Base-by-base conservation (phyloP, 2,888 invertebrate species). In the Erebia epiphron region DNA sequence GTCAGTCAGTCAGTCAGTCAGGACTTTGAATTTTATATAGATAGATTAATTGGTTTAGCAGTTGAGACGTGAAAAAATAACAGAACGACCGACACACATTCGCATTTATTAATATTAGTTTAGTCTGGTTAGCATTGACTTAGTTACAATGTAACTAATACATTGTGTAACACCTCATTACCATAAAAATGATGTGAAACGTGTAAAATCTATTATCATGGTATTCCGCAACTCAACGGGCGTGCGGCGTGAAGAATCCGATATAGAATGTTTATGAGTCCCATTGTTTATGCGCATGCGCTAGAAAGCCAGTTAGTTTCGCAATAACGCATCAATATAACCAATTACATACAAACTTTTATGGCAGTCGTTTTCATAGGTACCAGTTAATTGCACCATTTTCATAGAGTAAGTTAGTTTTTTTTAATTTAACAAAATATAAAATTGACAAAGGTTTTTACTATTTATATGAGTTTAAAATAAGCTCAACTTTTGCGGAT, bases 221-320 rank as follows among this genome's bases (percentile, higher is more conserved):
- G 41, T 57, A 66, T 70, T 66, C 67, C 65, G 63, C 57, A 57
- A 54, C 52, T 26, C 69, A 65, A 71, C 76, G 78, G 77, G 35
- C 35, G 35, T 7, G 35, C 75, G 75, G 70, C 71, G 70, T 68
- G 75, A 72, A 75, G 77, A 76, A 79, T 79, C 76, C 70, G 72
- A 72, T 74, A 73, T 70, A 76, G 78, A 78, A 80, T 79, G 76
- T 77, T 78, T 77, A 78, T 77, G 75, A 75, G 71, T 64, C 58
- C 74, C 78, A 82, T 83, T 85, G 82, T 84, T 81, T 82, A 78
- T 79, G 79, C 79, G 79, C 80, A 79, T 80, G 81, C 77, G 75
- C 81, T 87, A 87, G 86, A 88, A 88, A 87, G 84, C 82, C 77
- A 76, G 43, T 75, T 76, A 73, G 80, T 86, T 82, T 84, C 80